Percentiles rank a stretch among this genome's conserved stretches.
Evolutionary conservation across 2,888 invertebrate genomes (phyloP).

Genomic region (Steinernema scapterisci): DNA sequence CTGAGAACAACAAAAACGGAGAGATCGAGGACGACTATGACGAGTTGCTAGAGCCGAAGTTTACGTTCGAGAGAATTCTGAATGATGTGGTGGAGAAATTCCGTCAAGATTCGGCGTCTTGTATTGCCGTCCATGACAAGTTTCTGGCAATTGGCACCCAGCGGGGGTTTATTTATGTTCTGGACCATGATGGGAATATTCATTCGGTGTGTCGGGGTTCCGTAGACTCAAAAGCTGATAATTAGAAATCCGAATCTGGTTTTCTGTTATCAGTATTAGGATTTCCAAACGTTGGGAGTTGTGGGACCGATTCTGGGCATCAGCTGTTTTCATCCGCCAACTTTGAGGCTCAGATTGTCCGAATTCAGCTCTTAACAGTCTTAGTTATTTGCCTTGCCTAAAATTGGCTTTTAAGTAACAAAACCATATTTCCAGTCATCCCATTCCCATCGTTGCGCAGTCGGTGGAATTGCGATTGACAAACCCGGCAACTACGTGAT

Average conservation of each 20-base stretch:
- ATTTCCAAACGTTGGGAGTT: no score
- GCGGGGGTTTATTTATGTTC: conserved; percentile 56
- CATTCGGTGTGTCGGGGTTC: conserved; percentile 52
- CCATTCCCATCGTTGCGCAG: conserved; percentile 71
- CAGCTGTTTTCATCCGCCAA: no score
- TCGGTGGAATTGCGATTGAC: conserved; percentile 93
- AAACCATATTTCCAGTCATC: conserved; percentile 13
- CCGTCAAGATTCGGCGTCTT: conserved; percentile 51
- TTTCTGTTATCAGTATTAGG: no score
- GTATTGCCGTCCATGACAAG: conserved; percentile 63
- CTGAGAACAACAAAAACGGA: background rate
- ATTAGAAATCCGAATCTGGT: no score
- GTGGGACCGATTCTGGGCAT: no score
- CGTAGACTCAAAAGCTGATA: background rate
- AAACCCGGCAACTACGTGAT: conserved; percentile 89
- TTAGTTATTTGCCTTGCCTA: no score
- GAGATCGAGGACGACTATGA: conserved; percentile 48
- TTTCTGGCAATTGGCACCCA: conserved; percentile 63
- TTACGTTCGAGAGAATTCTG: conserved; percentile 61
- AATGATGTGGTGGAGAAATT: conserved; percentile 37
- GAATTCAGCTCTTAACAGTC: no score
- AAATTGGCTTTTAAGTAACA: no score
- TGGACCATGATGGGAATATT: conserved; percentile 62
- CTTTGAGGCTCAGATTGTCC: no score
- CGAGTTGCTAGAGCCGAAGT: conserved; percentile 60